Conservation (phyloP, 2,113 vertebrate species). For the Gavia stellata region DNA sequence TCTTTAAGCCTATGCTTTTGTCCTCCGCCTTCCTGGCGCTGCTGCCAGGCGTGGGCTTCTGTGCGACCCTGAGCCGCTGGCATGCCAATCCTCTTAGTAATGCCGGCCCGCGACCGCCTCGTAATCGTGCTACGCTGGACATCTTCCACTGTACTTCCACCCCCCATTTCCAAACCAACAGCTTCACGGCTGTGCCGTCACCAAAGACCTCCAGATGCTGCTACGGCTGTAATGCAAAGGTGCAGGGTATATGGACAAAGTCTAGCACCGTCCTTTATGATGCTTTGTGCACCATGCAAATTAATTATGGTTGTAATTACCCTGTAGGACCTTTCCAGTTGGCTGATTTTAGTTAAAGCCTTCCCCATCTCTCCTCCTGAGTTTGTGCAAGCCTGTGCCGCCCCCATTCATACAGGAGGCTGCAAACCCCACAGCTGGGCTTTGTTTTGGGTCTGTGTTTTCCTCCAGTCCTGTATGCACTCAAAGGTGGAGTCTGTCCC, state of each 20-base stretch:
- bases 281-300: conserved; percentile 13
- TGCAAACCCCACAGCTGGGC: not conserved
- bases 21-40: not conserved
- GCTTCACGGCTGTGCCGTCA: not conserved
- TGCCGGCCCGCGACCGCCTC: not conserved
- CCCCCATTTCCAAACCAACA: not conserved
- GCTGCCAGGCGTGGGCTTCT: conserved; percentile 12
- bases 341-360: not conserved
- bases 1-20: conserved; percentile 2
- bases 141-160: not conserved
- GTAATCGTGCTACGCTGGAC: fast-evolving
- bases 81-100: not conserved
- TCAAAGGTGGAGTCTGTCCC: not conserved
- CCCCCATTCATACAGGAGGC: not conserved
- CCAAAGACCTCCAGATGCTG: not conserved
- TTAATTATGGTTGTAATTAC: not conserved
- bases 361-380: not conserved
- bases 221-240: not conserved
- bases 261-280: not conserved
- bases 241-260: not conserved
- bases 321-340: not conserved
- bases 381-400: not conserved
- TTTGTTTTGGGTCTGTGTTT: conserved; percentile 22
- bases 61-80: not conserved
- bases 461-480: not conserved